Conservation (phyloP, 1,140 invertebrate species). For the Drosophila tropicalis region DNA sequence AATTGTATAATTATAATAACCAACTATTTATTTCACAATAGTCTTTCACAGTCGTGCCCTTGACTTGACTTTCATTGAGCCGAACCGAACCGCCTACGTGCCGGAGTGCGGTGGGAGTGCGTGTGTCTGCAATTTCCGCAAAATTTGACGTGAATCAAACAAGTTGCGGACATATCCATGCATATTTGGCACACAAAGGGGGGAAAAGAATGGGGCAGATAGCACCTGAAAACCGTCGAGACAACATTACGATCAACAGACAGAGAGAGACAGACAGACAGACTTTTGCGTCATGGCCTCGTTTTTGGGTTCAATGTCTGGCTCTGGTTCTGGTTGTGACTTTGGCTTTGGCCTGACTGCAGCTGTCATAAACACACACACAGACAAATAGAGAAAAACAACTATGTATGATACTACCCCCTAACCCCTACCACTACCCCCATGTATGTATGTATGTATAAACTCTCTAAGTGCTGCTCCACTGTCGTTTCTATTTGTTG, state of each 20-base stretch:
- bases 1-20: too few species aligned
- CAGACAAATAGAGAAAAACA: neutral
- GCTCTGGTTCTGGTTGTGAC: neutral
- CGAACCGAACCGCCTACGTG: constrained; percentile 16
- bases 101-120: neutral
- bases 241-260: too few species aligned
- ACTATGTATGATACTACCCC: neutral
- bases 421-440: neutral
- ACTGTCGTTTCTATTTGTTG: constrained; percentile 16
- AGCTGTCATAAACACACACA: neutral
- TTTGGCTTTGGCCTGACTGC: constrained; percentile 3
- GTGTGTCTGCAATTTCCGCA: constrained; percentile 6
- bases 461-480: neutral
- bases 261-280: neutral
- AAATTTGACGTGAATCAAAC: constrained; percentile 11
- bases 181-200: constrained; percentile 6
- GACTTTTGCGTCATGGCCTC: constrained; percentile 3
- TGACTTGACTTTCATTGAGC: neutral
- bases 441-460: neutral
- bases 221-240: too few species aligned
- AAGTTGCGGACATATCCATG: neutral
- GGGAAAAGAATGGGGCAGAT: neutral
- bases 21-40: neutral
- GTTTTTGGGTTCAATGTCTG: constrained; percentile 5
- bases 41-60: neutral